phyloP scores from a whole-genome alignment of 2,113 vertebrate species.

The Dipodomys stephensi region DNA sequence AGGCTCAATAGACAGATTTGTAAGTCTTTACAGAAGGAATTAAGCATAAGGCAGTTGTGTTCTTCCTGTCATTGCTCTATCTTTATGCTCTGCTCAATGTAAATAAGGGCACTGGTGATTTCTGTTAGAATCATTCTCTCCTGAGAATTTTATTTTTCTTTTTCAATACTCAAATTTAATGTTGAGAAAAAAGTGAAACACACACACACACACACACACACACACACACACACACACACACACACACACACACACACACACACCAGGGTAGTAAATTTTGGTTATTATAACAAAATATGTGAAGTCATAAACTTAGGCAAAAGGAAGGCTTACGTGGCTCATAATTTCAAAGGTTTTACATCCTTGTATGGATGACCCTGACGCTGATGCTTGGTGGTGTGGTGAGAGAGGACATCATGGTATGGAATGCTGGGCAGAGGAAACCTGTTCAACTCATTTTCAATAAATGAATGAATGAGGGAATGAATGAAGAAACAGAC shows the following conservation, averaged over 20 bases:
- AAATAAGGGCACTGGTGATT: background rate
- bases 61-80: background rate
- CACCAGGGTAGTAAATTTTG: background rate
- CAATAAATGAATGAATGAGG: background rate
- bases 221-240: no score
- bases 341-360: background rate
- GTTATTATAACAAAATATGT: background rate
- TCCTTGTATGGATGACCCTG: background rate
- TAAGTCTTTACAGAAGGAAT: background rate
- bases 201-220: background rate
- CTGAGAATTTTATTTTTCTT: background rate
- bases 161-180: background rate
- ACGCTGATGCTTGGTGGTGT: background rate
- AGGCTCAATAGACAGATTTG: background rate
- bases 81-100: background rate
- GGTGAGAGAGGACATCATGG: no score
- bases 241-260: no score
- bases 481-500: background rate
- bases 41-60: background rate
- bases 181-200: background rate
- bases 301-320: background rate
- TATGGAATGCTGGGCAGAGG: rapidly evolving
- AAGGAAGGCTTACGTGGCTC: background rate
- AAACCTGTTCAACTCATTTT: background rate
- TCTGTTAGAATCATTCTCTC: background rate